Conservation (phyloP, 2,888 invertebrate species). For the Euclidia mi region DNA sequence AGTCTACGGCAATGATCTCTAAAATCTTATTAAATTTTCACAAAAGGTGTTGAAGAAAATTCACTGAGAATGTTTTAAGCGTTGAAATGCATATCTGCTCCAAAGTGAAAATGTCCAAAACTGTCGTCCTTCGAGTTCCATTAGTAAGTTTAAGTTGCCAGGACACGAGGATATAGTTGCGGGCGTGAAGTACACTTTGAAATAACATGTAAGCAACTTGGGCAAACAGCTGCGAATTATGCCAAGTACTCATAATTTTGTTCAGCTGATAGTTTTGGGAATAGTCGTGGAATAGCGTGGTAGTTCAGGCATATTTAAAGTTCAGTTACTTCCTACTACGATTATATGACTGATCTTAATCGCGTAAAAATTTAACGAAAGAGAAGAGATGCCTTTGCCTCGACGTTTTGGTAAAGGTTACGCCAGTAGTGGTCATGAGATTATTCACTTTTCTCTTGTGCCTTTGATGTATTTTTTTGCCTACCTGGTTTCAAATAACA, state of each 20-base stretch:
- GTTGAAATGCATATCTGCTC: neutral
- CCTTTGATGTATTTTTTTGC: too few relatives aligned
- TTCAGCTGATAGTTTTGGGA: constrained; percentile 29
- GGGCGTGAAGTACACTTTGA: constrained; percentile 58
- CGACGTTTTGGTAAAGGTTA: too few relatives aligned
- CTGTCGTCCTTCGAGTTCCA: constrained; percentile 28
- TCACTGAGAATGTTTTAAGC: too few relatives aligned
- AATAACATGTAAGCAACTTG: constrained; percentile 61
- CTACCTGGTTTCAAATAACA: too few relatives aligned
- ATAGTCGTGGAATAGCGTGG: constrained; percentile 6
- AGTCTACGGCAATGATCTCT: too few relatives aligned
- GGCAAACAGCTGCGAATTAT: constrained; percentile 64
- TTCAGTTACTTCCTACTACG: neutral
- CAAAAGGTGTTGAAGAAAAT: too few relatives aligned
- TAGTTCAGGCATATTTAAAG: neutral
- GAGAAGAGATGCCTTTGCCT: too few relatives aligned
- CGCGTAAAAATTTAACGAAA: too few relatives aligned
- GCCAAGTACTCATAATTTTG: constrained; percentile 53
- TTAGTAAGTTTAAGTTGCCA: constrained; percentile 33
- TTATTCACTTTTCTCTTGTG: too few relatives aligned
- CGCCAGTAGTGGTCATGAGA: too few relatives aligned
- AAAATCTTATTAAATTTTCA: neutral
- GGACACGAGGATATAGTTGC: constrained; percentile 49
- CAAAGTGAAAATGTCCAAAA: neutral
- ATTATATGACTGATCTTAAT: too few relatives aligned